Evolutionary conservation across 1,140 invertebrate species (phyloP).

Genomic region (Tenebrio molitor): DNA sequence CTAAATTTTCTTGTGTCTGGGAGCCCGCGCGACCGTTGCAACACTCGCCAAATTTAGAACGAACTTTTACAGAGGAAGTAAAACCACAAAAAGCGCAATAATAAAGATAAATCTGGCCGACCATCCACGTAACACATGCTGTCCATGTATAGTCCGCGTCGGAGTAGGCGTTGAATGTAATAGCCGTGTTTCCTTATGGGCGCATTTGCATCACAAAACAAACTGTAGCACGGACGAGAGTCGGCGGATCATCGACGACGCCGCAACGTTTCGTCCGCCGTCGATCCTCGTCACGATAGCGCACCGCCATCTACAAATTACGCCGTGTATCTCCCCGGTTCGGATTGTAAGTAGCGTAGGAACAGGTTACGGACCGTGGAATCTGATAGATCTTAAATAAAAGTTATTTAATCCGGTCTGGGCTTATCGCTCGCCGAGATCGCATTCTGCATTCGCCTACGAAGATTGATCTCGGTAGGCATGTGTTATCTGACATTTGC

Average conservation of each 20-base stretch:
- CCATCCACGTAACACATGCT: conserved; percentile 23
- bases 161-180: conserved; percentile 49
- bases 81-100: not conserved
- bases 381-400: conserved; percentile 54
- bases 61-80: conserved; percentile 1
- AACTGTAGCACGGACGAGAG: too few species aligned
- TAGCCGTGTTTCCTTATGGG: conserved; percentile 46
- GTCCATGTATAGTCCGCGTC: conserved; percentile 12
- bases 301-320: not conserved
- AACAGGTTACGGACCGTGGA: conserved; percentile 48
- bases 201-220: conserved; percentile 49
- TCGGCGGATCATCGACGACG: too few species aligned
- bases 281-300: not conserved
- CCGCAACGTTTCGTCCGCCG: conserved; percentile 6
- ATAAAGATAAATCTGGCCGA: conserved; percentile 41
- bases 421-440: conserved; percentile 47
- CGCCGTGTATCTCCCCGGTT: too few species aligned
- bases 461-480: conserved; percentile 54
- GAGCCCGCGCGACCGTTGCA: too few species aligned
- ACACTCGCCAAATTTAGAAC: not conserved
- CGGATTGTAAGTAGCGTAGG: conserved; percentile 45
- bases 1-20: not conserved
- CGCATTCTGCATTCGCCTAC: conserved; percentile 54
- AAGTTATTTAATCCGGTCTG: conserved; percentile 53
- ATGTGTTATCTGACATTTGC: conserved; percentile 53